These are phyloP conservation scores for Mustelus asterias DNA, from an alignment of 2,113 vertebrate genomes.

Conservation along the genomic window DNA sequence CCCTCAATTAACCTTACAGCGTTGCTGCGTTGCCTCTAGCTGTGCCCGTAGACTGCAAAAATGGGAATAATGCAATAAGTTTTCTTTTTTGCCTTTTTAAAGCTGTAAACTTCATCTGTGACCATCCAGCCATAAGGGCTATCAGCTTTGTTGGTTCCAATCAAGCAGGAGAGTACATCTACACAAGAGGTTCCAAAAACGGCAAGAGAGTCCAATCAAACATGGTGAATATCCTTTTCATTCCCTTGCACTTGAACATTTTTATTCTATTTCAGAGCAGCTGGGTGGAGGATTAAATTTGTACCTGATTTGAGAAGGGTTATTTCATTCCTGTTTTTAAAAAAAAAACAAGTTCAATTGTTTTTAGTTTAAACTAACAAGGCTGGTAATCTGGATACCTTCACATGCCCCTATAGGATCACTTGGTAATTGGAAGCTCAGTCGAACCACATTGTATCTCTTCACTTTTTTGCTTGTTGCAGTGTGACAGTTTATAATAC, in stretches of 20 bases:
- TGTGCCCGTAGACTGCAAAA: neutral
- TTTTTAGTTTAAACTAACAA: neutral
- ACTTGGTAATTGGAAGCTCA: neutral
- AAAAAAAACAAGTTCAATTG: neutral
- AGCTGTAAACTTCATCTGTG: slow-evolving; percentile 94
- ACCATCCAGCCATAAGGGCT: slow-evolving; percentile 88
- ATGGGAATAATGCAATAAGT: neutral
- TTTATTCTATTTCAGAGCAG: neutral
- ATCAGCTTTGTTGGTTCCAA: slow-evolving; percentile 98
- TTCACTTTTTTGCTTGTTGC: neutral
- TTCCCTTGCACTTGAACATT: neutral
- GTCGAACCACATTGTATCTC: neutral
- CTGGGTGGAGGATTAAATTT: neutral
- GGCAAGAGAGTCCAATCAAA: slow-evolving; percentile 96
- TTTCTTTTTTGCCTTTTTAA: slow-evolving; percentile 44
- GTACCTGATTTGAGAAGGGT: neutral
- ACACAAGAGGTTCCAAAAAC: slow-evolving; percentile 84
- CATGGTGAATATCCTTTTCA: slow-evolving; percentile 64
- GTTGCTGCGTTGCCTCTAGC: neutral
- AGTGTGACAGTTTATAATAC: neutral
- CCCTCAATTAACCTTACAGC: neutral
- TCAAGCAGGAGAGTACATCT: slow-evolving; percentile 93
- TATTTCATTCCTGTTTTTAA: neutral
- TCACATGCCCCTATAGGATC: neutral
- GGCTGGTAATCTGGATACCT: neutral